phyloP scores from a whole-genome alignment of 2,888 invertebrate genomes.

The Iphiclides podalirius region DNA sequence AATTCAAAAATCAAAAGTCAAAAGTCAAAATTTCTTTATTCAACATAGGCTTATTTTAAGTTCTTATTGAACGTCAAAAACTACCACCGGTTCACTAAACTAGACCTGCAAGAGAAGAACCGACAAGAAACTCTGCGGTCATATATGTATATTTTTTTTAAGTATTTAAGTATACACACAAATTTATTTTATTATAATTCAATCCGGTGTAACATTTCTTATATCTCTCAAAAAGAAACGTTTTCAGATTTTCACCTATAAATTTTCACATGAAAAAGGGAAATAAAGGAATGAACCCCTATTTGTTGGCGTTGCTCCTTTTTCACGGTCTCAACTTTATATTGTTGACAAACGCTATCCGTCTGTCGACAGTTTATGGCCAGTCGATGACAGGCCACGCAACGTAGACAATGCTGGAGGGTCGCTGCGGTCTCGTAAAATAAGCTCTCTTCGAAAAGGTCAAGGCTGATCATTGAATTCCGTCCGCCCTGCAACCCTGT shows the following conservation, averaged over 20 bases:
- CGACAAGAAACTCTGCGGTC: no score
- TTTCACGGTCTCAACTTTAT: constrained; percentile 44
- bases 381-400: constrained; percentile 43
- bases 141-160: no score
- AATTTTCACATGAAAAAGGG: constrained; percentile 23
- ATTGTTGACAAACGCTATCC: constrained; percentile 56
- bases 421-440: constrained; percentile 58
- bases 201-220: constrained; percentile 3
- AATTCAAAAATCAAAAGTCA: no score
- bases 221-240: constrained; percentile 12
- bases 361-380: constrained; percentile 53
- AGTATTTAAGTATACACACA: no score
- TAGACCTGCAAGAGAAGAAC: no score
- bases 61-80: no score
- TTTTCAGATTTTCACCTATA: constrained; percentile 18
- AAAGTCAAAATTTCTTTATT: no score
- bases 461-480: constrained; percentile 35
- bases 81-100: no score
- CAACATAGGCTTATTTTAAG: no score
- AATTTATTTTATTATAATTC: no score
- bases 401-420: constrained; percentile 48
- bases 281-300: constrained; percentile 25
- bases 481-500: not conserved
- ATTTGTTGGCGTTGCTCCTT: constrained; percentile 27
- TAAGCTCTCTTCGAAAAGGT: constrained; percentile 46